Evolutionary conservation across 2,797 vertebrate genomes (phyloP), one percentile per base, ranked within the genome.

Genomic region (Scyliorhinus canicula): DNA sequence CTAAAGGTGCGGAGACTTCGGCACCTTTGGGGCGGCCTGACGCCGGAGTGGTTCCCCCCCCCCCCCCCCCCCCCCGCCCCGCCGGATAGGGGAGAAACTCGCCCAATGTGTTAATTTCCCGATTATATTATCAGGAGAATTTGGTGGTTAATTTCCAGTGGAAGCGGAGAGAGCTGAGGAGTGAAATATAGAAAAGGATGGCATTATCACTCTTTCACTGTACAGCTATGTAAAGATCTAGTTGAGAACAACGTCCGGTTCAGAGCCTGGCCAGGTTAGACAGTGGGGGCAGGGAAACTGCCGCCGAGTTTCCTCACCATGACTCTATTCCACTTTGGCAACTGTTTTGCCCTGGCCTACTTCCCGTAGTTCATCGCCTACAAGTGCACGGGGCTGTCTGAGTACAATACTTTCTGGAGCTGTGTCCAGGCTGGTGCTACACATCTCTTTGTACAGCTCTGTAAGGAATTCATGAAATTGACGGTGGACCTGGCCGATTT

Each of bases 381-480:
- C 97, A 99, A 99, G 95, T 99, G 98, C 98, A 99, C 98, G 79
- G 98, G 98, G 95, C 97, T 99, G 98, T n/a, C n/a, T 99, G 97
- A 99, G 98, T 98, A 47, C 2, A 21, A 11, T 8, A 12, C 9
- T n/a, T n/a, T n/a, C n/a, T n/a, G n/a, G n/a, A n/a, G n/a, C n/a
- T n/a, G n/a, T n/a, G n/a, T n/a, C n/a, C n/a, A n/a, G n/a, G n/a
- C n/a, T n/a, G n/a, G n/a, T n/a, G n/a, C n/a, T n/a, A n/a, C n/a
- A n/a, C n/a, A n/a, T n/a, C n/a, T n/a, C n/a, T n/a, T n/a, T n/a
- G n/a, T n/a, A n/a, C n/a, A n/a, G n/a, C n/a, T n/a, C n/a, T n/a
- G n/a, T n/a, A n/a, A 99, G 98, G 98, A 99, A 95, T 98, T 99
- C 95, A 99, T 99, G 98, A 99, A 99, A 96, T 97, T 98, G 74